Percentiles rank a stretch among this genome's conserved stretches.
Conservation (phyloP, 1,140 invertebrate species). For the Ceratina japonica region DNA sequence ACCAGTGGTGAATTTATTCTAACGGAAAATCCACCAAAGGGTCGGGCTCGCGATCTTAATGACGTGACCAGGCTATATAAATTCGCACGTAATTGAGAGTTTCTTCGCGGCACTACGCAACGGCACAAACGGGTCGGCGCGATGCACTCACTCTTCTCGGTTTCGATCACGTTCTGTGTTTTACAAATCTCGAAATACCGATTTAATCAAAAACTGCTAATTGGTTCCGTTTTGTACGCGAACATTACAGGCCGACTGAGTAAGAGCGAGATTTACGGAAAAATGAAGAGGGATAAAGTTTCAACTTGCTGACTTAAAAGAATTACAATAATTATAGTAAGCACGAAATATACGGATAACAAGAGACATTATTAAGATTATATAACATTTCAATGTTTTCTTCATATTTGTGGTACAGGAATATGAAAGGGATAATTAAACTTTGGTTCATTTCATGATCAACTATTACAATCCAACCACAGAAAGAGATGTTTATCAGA, state of each 20-base stretch:
- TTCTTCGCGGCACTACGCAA: constrained; percentile 44
- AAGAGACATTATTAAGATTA: no score
- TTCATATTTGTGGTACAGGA: no score
- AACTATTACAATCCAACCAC: no score
- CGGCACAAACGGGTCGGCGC: constrained; percentile 46
- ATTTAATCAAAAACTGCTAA: background rate
- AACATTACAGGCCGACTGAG: constrained; percentile 10
- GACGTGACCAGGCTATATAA: constrained; percentile 73
- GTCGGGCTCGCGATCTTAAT: constrained; percentile 75
- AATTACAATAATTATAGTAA: no score
- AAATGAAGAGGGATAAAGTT: constrained; percentile 27
- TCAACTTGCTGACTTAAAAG: background rate
- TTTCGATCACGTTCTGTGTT: constrained; percentile 30
- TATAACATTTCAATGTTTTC: no score
- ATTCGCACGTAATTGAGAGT: constrained; percentile 76
- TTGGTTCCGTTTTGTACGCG: background rate
- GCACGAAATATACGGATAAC: no score
- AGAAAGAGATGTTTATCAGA: background rate
- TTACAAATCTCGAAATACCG: constrained; percentile 37
- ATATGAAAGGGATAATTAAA: no score
- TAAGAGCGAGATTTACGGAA: constrained; percentile 41
- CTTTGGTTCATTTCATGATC: background rate
- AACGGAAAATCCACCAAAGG: constrained; percentile 14
- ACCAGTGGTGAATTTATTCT: background rate
- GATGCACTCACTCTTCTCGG: constrained; percentile 28